phyloP scores from a whole-genome alignment of 2,113 vertebrate species.

The Gnathonemus echidnorhynchus region DNA sequence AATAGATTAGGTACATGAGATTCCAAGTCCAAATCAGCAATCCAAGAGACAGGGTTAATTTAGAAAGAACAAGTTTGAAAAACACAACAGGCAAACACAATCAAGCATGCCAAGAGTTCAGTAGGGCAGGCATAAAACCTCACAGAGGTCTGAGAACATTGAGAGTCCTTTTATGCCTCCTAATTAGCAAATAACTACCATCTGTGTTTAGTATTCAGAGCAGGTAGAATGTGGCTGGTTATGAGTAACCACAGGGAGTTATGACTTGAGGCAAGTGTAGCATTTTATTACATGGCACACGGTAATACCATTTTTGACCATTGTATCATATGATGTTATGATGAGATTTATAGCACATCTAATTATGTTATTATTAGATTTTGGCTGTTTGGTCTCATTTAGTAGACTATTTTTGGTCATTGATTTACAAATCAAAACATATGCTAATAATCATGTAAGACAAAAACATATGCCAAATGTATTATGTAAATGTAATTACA shows the following conservation, averaged over 20 bases:
- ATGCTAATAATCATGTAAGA: not conserved
- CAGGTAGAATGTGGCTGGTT: not conserved
- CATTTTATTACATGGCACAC: not conserved
- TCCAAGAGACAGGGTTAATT: not conserved
- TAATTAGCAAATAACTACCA: not conserved
- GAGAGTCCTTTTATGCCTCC: not conserved
- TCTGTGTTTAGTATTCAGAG: not conserved
- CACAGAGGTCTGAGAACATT: not conserved
- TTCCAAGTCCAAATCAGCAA: not conserved
- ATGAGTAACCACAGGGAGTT: not conserved
- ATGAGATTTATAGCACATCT: not conserved
- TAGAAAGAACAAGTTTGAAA: not conserved
- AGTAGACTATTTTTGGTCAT: not conserved
- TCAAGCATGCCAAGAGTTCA: not conserved
- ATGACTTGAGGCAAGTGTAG: not conserved
- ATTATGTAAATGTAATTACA: not conserved
- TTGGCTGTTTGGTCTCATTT: not conserved
- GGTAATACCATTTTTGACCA: not conserved
- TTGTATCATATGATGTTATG: not conserved
- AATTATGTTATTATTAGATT: not conserved
- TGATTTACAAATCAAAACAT: not conserved
- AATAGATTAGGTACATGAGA: not conserved
- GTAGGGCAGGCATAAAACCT: not conserved
- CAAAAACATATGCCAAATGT: not conserved
- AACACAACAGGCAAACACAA: not conserved